phyloP scores from a whole-genome alignment of 2,888 invertebrate species.

The Oscheius sp. region DNA sequence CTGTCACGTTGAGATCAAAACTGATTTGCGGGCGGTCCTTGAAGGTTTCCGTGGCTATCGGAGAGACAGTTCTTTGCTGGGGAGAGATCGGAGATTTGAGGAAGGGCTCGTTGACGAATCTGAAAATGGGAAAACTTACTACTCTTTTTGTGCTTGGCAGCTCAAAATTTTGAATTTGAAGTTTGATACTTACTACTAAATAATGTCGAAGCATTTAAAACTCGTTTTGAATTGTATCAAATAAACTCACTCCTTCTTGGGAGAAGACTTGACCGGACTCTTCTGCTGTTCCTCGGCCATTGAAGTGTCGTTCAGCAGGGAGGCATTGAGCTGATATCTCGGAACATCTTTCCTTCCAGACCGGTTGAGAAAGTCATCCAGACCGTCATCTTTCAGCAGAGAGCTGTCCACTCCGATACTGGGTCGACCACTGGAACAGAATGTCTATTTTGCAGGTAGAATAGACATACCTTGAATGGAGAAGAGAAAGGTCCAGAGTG shows the following conservation, averaged over 20 bases:
- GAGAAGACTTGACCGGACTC: background rate
- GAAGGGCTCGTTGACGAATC: background rate
- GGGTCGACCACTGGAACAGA: conserved; percentile 6
- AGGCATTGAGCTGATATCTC: conserved; percentile 2
- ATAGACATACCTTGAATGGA: conserved; percentile 6
- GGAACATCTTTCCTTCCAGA: conserved; percentile 1
- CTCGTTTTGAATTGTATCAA: no score
- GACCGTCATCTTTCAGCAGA: background rate
- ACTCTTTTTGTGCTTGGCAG: no score
- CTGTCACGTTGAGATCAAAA: conserved; percentile 5
- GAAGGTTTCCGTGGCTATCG: background rate
- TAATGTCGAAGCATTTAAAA: no score
- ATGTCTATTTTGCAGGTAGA: background rate
- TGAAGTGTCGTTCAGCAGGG: background rate
- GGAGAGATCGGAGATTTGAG: conserved; percentile 17
- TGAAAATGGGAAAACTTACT: background rate
- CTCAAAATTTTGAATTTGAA: no score
- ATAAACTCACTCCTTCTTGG: conserved; percentile 7
- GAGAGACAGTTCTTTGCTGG: background rate
- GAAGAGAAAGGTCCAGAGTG: conserved; percentile 7
- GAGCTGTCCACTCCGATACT: background rate
- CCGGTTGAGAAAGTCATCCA: conserved; percentile 21
- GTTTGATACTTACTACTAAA: no score
- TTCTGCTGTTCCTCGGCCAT: background rate
- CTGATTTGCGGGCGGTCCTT: conserved; percentile 10